A percentile compares a stretch with the other conserved stretches of the same genome.
phyloP scores from a whole-genome alignment of 1,140 invertebrate species.

The Bathynomus jamesi region DNA sequence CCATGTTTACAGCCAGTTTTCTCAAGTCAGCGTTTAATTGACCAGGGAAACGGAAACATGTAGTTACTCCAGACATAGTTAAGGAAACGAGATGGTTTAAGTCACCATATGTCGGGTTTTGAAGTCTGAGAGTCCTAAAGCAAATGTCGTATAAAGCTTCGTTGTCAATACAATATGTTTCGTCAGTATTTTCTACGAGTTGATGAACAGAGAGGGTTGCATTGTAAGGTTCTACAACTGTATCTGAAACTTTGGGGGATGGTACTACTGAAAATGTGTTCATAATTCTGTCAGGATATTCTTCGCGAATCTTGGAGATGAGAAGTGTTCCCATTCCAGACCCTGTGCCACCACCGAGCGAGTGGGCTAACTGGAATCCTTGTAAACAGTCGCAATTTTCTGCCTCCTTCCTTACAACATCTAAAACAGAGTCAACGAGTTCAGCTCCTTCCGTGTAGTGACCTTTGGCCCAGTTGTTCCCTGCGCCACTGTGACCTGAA shows the following conservation, averaged over 20 bases:
- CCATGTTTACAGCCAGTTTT: conserved; percentile 77
- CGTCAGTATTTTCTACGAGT: conserved; percentile 65
- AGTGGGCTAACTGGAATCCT: conserved; percentile 57
- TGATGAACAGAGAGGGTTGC: conserved; percentile 63
- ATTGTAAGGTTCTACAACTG: conserved; percentile 53
- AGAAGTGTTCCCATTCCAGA: conserved; percentile 54
- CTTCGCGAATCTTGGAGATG: conserved; percentile 51
- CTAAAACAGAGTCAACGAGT: conserved; percentile 65
- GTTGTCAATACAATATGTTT: conserved; percentile 54
- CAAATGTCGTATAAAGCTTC: conserved; percentile 89
- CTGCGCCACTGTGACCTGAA: conserved; percentile 50
- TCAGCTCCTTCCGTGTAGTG: conserved; percentile 60
- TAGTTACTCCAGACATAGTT: conserved; percentile 67
- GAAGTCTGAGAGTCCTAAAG: conserved; percentile 81
- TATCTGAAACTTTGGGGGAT: conserved; percentile 50
- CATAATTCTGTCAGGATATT: conserved; percentile 48
- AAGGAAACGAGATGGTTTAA: conserved; percentile 52
- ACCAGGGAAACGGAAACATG: conserved; percentile 69
- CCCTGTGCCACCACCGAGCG: conserved; percentile 54
- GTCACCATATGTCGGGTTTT: conserved; percentile 53
- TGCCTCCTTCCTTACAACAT: conserved; percentile 77
- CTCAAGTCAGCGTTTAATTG: conserved; percentile 77
- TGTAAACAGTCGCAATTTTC: conserved; percentile 75
- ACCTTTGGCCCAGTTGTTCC: conserved; percentile 72
- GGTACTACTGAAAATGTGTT: conserved; percentile 47